Base-by-base conservation (phyloP, 1,140 invertebrate genomes). In the Drosophila sulfurigaster region DNA sequence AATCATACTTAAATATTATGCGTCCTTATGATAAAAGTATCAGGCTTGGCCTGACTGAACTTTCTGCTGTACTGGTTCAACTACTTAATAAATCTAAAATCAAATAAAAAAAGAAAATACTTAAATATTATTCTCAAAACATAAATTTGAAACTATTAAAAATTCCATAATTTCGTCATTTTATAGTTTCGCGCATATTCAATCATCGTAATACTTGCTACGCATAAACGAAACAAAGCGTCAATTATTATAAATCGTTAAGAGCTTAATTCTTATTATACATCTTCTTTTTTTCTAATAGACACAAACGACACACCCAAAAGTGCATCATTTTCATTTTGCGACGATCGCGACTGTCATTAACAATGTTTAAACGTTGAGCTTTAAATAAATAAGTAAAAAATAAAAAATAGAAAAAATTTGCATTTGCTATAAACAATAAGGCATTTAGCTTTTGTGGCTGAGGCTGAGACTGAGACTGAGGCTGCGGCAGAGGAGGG, bases 281-380 rank as follows among this genome's bases (percentile, higher is more conserved):
- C 71, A 16, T 38, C 7, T 48, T 38, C 7, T 48, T 46, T 56
- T 41, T 69, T 67, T 85, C 65, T 75, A 75, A 81, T 72, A 71
- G 74, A 78, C 51, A 76, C 75, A 78, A 64, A 52, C 69, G 81
- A 78, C 81, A 85, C 81, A 87, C 85, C 83, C 85, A 89, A 75
- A 82, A 70, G 79, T 88, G 85, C 80, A 87, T 83, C 81, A 66
- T 78, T 81, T 81, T 82, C 73, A 81, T 67, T 25, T 49, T 10
- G 45, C 63, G 77, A 46, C 81, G 71, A 79, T 71, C 46, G 58
- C 75, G 70, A 62, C 83, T 88, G 85, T 88, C 83, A 88, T 89
- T 88, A 88, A 80, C 80, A 82, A 78, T 70, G 72, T 89, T 88
- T 88, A 88, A 75, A 28, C 81, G 78, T 78, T 77, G 66, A 80